These are phyloP conservation scores for Phoenicopterus ruber DNA, from an alignment of 2,113 vertebrate genomes.

Conservation along the genomic window DNA sequence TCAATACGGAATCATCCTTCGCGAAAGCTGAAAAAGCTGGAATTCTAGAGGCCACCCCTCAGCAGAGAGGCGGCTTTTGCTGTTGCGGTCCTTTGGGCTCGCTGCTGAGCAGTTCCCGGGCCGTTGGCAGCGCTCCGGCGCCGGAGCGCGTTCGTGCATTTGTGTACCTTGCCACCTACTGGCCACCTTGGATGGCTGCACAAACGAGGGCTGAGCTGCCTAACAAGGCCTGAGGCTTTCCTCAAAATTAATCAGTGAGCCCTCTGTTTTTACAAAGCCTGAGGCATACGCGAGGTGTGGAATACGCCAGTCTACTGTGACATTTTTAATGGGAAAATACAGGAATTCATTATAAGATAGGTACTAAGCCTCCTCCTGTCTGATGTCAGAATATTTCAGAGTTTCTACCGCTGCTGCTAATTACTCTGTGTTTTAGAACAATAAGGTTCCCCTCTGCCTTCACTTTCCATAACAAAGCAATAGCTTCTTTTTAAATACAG, in stretches of 20 bases:
- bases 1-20: accelerated
- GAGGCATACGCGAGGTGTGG: accelerated
- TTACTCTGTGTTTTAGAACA: not conserved
- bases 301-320: accelerated
- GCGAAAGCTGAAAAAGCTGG: not conserved
- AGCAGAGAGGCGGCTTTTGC: not conserved
- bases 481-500: not conserved
- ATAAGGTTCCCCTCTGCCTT: not conserved
- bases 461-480: not conserved
- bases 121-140: no score
- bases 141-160: not conserved
- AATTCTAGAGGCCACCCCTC: no score
- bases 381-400: not conserved
- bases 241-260: not conserved
- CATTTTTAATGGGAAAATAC: not conserved
- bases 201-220: not conserved
- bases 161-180: conserved; percentile 73
- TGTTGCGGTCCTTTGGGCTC: not conserved
- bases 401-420: not conserved
- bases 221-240: not conserved
- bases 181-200: conserved; percentile 44
- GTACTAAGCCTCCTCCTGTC: not conserved
- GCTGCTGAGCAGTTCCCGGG: not conserved
- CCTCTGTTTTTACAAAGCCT: not conserved
- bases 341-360: accelerated